Evolutionary conservation across 2,888 invertebrate species (phyloP).

Genomic region (Coenonympha arcania): DNA sequence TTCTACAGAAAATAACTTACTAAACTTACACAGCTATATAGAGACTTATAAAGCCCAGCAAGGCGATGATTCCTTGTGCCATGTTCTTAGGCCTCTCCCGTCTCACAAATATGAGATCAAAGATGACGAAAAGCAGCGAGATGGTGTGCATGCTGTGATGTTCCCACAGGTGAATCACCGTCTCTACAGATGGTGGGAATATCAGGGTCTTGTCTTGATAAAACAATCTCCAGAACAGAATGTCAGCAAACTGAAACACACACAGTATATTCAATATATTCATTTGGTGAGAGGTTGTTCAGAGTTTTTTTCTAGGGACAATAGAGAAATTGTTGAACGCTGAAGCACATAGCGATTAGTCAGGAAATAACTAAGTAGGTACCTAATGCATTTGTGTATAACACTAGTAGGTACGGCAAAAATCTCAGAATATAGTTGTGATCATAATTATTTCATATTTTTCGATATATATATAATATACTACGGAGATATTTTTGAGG

Average conservation of each 20-base stretch:
- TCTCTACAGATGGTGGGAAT: conserved; percentile 44
- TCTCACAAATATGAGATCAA: conserved; percentile 49
- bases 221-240: conserved; percentile 61
- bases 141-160: conserved; percentile 62
- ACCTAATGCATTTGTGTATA: too few species aligned
- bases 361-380: too few species aligned
- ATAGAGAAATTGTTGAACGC: too few species aligned
- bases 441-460: too few species aligned
- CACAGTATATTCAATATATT: too few species aligned
- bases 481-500: too few species aligned
- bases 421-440: too few species aligned
- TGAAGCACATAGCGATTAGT: too few species aligned
- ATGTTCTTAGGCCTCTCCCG: conserved; percentile 44
- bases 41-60: conserved; percentile 18
- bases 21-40: conserved; percentile 27
- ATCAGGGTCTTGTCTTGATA: conserved; percentile 46
- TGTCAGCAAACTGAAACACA: conserved; percentile 55
- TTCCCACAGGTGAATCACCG: conserved; percentile 49
- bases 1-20: too few species aligned
- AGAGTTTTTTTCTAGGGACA: too few species aligned
- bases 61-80: conserved; percentile 14
- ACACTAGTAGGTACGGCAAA: too few species aligned
- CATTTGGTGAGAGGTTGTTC: background rate
- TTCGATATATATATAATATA: too few species aligned
- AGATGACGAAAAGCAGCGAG: conserved; percentile 42